phyloP scores from a whole-genome alignment of 2,888 invertebrate species.

The Heliconius hortense region DNA sequence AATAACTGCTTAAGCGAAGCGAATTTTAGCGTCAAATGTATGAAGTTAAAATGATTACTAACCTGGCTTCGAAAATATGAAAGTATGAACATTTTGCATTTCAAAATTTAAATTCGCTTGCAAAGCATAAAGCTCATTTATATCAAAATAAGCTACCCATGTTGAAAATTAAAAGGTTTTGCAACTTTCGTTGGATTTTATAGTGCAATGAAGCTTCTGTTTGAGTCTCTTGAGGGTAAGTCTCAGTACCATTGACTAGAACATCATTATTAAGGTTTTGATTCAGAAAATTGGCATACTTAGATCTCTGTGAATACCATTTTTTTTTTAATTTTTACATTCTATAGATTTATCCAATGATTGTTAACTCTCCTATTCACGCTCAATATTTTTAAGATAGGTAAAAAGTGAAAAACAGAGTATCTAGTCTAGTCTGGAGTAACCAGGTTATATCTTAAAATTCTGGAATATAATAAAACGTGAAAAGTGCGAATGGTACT shows the following conservation, averaged over 20 bases:
- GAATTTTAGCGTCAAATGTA: no score
- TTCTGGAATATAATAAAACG: no score
- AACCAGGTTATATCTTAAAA: no score
- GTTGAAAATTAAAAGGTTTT: conserved; percentile 23
- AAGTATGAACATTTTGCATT: background rate
- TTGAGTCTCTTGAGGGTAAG: conserved; percentile 2
- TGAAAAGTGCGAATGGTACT: no score
- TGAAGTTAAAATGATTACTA: no score
- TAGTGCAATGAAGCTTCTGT: conserved; percentile 8
- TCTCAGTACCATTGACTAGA: conserved; percentile 15
- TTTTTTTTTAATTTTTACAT: background rate
- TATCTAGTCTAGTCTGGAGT: no score
- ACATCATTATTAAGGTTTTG: conserved; percentile 12
- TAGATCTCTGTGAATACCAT: no score
- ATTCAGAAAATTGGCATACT: background rate
- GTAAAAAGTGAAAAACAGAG: background rate
- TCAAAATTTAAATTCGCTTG: conserved; percentile 8
- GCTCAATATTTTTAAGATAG: background rate
- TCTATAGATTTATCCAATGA: no score
- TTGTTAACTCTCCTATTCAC: background rate
- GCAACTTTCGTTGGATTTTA: conserved; percentile 19
- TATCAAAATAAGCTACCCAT: conserved; percentile 9
- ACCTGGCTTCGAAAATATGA: background rate
- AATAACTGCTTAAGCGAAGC: no score
- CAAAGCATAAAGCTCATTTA: conserved; percentile 1